A percentile compares a stretch with the other conserved stretches of the same genome.
Conservation (phyloP, 2,888 invertebrate species). For the Bimastos eiseni region DNA sequence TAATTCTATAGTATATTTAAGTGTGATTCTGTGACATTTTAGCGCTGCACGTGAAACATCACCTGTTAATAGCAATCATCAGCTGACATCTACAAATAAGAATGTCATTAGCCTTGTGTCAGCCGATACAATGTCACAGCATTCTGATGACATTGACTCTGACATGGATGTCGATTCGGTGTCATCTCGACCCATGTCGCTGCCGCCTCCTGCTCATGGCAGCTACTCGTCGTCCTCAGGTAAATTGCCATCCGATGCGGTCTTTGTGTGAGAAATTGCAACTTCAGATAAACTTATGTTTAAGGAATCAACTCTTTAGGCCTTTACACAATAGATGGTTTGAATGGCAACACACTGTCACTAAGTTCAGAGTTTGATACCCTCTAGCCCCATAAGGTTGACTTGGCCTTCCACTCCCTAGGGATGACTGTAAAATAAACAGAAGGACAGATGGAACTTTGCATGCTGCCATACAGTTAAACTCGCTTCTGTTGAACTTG, state of each 20-base stretch:
- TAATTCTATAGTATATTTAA: not conserved
- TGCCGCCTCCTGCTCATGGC: slow-evolving; percentile 3
- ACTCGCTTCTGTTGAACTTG: too few relatives aligned
- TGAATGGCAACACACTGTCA: too few relatives aligned
- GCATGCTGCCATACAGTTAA: too few relatives aligned
- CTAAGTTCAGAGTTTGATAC: not conserved
- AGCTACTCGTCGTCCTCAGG: not conserved
- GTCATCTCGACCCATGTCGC: not conserved
- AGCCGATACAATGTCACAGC: not conserved
- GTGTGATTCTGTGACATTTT: not conserved
- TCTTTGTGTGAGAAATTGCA: not conserved
- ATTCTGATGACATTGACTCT: not conserved
- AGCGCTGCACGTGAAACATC: not conserved
- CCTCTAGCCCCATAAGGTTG: too few relatives aligned
- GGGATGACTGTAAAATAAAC: not conserved
- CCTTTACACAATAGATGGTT: too few relatives aligned
- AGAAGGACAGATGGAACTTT: too few relatives aligned
- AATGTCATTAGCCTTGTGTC: not conserved
- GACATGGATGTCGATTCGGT: slow-evolving; percentile 13
- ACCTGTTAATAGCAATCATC: not conserved
- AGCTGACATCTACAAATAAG: not conserved
- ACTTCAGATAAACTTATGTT: too few relatives aligned
- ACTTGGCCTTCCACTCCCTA: too few relatives aligned
- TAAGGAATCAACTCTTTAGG: too few relatives aligned
- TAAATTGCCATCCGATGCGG: not conserved